Conservation (phyloP, 2,113 vertebrate species). For the Acinonyx jubatus region DNA sequence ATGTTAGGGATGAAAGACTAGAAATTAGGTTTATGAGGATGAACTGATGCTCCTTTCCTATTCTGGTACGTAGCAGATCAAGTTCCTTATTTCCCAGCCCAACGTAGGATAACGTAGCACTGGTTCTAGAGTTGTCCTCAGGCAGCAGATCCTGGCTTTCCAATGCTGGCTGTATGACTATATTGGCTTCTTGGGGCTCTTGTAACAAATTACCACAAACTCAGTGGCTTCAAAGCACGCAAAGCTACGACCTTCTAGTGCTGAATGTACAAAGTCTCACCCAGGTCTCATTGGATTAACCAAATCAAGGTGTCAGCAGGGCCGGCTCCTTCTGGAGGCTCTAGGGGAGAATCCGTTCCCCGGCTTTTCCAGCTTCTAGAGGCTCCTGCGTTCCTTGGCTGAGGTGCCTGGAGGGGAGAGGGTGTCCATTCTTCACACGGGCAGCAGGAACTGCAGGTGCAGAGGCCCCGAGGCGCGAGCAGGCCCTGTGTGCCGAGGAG, state of each 20-base stretch:
- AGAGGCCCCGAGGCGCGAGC: neutral
- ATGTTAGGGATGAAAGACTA: neutral
- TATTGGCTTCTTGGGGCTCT: neutral
- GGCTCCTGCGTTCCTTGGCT: neutral
- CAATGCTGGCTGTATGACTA: fast-evolving
- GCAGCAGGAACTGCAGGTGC: neutral
- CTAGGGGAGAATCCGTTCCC: neutral
- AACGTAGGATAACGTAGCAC: neutral
- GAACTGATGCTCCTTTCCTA: neutral
- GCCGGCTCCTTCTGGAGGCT: neutral
- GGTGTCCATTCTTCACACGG: no score
- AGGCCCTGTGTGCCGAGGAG: neutral
- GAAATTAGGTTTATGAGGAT: neutral
- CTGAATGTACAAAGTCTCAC: neutral
- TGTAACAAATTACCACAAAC: neutral
- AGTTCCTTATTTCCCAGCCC: neutral
- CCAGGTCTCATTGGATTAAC: neutral
- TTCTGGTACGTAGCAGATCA: neutral
- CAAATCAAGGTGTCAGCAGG: neutral
- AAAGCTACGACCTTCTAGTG: neutral
- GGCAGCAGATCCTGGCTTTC: neutral
- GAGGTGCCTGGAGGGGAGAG: neutral
- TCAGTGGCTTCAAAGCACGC: neutral
- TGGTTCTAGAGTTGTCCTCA: neutral
- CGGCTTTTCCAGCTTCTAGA: neutral